Conservation (phyloP, 2,888 invertebrate genomes). For the Podotricha telesiphe region DNA sequence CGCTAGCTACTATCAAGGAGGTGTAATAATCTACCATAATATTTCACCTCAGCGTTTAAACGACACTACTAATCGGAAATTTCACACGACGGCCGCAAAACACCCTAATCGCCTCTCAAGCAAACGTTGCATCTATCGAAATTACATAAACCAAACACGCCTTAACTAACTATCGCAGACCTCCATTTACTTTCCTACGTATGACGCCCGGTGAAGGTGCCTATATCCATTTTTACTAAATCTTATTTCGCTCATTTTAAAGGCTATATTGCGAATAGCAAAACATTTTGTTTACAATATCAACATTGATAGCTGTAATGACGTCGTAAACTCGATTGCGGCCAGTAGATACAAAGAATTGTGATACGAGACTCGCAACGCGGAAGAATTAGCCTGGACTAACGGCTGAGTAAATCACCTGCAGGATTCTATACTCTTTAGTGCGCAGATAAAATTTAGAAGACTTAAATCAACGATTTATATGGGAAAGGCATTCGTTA, state of each 20-base stretch:
- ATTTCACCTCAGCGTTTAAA: conserved; percentile 33
- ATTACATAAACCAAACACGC: conserved; percentile 49
- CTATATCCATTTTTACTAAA: conserved; percentile 14
- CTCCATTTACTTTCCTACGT: conserved; percentile 35
- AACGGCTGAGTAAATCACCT: conserved; percentile 78
- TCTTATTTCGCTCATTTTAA: conserved; percentile 32
- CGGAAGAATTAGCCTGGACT: conserved; percentile 77
- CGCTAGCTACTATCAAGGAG: conserved; percentile 3
- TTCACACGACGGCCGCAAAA: conserved; percentile 45
- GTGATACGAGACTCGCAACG: conserved; percentile 67
- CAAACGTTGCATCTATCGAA: conserved; percentile 45
- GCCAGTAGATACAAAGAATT: conserved; percentile 53
- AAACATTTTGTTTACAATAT: conserved; percentile 46
- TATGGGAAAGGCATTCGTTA: conserved; percentile 50
- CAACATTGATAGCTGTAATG: conserved; percentile 73
- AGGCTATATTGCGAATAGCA: conserved; percentile 32
- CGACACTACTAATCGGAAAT: conserved; percentile 40
- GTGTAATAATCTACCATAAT: conserved; percentile 33
- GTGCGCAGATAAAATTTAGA: conserved; percentile 67
- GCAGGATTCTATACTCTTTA: conserved; percentile 60
- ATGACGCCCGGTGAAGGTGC: conserved; percentile 32
- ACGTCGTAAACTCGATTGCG: conserved; percentile 70
- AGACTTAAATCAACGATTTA: conserved; percentile 58
- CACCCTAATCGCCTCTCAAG: conserved; percentile 49
- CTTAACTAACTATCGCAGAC: conserved; percentile 35